These are phyloP conservation scores for Haliclona indistincta DNA, from an alignment of 37 sponge, comb jelly and placozoan genomes.

Conservation along the genomic window DNA sequence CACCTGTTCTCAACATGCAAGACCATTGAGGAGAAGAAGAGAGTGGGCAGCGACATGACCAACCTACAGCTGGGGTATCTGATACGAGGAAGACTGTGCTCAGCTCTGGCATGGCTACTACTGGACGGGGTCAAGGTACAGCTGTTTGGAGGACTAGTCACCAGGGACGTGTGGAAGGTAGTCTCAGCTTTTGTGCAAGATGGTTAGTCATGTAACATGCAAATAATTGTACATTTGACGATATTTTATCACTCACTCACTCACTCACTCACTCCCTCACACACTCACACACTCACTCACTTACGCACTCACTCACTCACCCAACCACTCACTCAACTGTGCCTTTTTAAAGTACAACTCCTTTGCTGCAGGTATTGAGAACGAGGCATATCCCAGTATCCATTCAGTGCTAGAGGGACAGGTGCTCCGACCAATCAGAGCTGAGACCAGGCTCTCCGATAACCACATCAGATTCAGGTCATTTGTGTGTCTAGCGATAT, in stretches of 20 bases:
- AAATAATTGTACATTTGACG: not conserved
- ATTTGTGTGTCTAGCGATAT: conserved; percentile 57
- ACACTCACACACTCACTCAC: not conserved
- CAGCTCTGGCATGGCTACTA: conserved; percentile 57
- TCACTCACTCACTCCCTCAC: not conserved
- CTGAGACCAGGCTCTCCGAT: conserved; percentile 26
- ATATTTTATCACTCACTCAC: not conserved
- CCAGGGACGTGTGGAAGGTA: conserved; percentile 70
- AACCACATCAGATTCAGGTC: conserved; percentile 72
- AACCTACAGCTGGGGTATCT: conserved; percentile 38
- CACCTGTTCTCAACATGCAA: conserved; percentile 25
- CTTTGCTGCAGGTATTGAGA: not conserved
- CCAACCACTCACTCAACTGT: not conserved
- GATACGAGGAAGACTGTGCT: conserved; percentile 61
- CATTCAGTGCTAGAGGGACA: conserved; percentile 25
- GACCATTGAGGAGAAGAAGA: conserved; percentile 31
- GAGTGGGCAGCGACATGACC: conserved; percentile 60
- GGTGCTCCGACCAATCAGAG: conserved; percentile 45
- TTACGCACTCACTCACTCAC: not conserved
- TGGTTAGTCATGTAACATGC: conserved; percentile 28
- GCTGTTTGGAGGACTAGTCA: conserved; percentile 62
- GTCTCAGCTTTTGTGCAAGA: conserved; percentile 52
- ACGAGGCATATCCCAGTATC: too few relatives aligned
- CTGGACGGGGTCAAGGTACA: conserved; percentile 68
- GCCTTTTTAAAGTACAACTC: too few relatives aligned